Percentiles rank a stretch among this genome's conserved stretches.
These are phyloP conservation scores for Phrynosoma blainvillii DNA, from an alignment of 2,113 vertebrate genomes.

Conservation along the genomic window DNA sequence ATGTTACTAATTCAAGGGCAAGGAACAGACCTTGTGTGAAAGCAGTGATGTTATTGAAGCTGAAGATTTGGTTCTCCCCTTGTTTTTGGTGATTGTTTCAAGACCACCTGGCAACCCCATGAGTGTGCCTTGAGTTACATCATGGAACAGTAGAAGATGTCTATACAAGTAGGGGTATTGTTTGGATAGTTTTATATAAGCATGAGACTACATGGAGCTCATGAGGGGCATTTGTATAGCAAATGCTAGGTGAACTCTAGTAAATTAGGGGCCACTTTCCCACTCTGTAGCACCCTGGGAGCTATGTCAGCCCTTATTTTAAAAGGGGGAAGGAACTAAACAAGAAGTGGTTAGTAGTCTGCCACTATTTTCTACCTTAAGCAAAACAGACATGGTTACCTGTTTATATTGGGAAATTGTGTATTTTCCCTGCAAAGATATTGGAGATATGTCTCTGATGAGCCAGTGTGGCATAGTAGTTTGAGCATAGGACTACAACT, in stretches of 20 bases:
- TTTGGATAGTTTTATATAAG: not conserved
- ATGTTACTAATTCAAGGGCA: constrained; percentile 8
- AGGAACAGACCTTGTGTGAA: not conserved
- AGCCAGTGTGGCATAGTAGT: too few species aligned
- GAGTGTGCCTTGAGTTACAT: not conserved
- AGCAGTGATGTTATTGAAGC: not conserved
- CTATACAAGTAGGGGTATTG: not conserved
- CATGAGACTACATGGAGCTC: too few species aligned
- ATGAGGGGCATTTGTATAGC: too few species aligned
- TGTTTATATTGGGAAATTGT: not conserved
- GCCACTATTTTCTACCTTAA: not conserved
- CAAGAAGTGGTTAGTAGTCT: too few species aligned
- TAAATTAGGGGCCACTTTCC: too few species aligned
- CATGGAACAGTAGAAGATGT: not conserved
- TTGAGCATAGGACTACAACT: too few species aligned
- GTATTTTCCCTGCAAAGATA: too few species aligned
- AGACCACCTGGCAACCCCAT: not conserved
- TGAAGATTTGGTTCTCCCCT: not conserved
- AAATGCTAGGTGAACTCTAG: too few species aligned
- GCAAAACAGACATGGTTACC: not conserved
- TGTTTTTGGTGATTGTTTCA: not conserved
- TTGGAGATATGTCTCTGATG: too few species aligned
- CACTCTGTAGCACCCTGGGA: too few species aligned
- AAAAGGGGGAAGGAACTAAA: too few species aligned
- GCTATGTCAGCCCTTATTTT: too few species aligned